These are phyloP conservation scores for Cerastis rubricosa DNA, from an alignment of 2,888 invertebrate genomes.

Conservation along the genomic window DNA sequence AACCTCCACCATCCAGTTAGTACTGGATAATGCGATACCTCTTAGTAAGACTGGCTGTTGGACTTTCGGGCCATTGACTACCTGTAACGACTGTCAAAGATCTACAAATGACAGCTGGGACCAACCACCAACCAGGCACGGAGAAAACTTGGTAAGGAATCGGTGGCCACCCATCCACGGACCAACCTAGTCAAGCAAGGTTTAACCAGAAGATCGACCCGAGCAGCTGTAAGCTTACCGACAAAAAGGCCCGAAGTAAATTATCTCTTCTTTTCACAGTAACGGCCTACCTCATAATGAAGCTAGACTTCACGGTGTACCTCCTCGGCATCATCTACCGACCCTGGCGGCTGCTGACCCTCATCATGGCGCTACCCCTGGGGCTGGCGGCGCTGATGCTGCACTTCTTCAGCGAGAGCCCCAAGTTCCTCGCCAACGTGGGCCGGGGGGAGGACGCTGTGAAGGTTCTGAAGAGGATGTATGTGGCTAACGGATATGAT, in stretches of 20 bases:
- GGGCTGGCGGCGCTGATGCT: conserved; percentile 91
- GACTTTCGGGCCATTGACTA: too few relatives aligned
- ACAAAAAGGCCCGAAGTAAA: background rate
- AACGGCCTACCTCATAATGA: conserved; percentile 82
- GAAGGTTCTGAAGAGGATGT: conserved; percentile 90
- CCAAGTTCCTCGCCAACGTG: conserved; percentile 93
- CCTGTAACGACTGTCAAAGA: too few relatives aligned
- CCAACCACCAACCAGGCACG: too few relatives aligned
- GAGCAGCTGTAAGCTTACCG: background rate
- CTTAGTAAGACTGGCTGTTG: too few relatives aligned
- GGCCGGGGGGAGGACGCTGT: conserved; percentile 92
- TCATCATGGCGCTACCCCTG: conserved; percentile 91
- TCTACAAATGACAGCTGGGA: too few relatives aligned
- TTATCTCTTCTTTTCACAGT: conserved; percentile 71
- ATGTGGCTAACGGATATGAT: conserved; percentile 88
- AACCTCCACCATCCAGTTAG: too few relatives aligned
- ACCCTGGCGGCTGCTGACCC: conserved; percentile 85
- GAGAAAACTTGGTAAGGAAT: too few relatives aligned
- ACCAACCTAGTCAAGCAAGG: too few relatives aligned
- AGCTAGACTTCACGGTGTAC: conserved; percentile 80
- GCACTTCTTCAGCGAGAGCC: conserved; percentile 93
- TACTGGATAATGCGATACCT: too few relatives aligned
- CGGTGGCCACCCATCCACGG: too few relatives aligned
- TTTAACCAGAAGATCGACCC: background rate
- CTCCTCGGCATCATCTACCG: conserved; percentile 79